A percentile compares a stretch with the other conserved stretches of the same genome.
These are phyloP conservation scores for Phragmatobia fuliginosa DNA, from an alignment of 2,888 invertebrate species.

Conservation along the genomic window DNA sequence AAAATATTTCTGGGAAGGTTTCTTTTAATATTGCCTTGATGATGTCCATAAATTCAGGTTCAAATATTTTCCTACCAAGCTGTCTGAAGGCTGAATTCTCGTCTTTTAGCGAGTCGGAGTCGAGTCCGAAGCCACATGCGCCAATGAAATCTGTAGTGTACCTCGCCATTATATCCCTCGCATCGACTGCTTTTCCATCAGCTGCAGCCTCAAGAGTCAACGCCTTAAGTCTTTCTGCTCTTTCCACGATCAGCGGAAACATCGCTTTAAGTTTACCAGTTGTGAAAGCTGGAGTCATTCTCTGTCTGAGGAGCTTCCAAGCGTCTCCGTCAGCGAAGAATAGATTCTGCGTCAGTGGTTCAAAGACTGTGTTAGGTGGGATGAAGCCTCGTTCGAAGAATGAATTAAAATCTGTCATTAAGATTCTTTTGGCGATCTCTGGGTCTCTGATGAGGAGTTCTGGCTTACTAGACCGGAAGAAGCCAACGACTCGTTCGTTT, in stretches of 20 bases:
- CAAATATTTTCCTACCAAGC: constrained; percentile 39
- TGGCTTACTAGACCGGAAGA: constrained; percentile 25
- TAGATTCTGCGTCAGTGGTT: constrained; percentile 57
- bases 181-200: constrained; percentile 49
- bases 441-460: constrained; percentile 40
- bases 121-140: constrained; percentile 64
- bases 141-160: constrained; percentile 67
- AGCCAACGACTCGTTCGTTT: constrained; percentile 30
- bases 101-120: constrained; percentile 56
- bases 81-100: constrained; percentile 61
- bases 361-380: constrained; percentile 27
- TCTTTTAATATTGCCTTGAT: constrained; percentile 15
- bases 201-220: constrained; percentile 35
- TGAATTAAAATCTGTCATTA: constrained; percentile 34
- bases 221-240: constrained; percentile 58
- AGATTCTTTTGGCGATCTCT: constrained; percentile 24
- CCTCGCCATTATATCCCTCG: constrained; percentile 62
- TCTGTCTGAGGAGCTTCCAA: constrained; percentile 63
- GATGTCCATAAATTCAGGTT: constrained; percentile 18
- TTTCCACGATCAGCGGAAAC: constrained; percentile 63
- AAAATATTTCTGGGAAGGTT: constrained; percentile 27
- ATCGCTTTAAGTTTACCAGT: constrained; percentile 61
- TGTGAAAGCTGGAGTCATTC: constrained; percentile 63
- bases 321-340: constrained; percentile 61
- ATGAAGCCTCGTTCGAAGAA: constrained; percentile 37